These are phyloP conservation scores for Dolichallabes microphthalmus DNA, from an alignment of 2,113 vertebrate species.

Conservation along the genomic window DNA sequence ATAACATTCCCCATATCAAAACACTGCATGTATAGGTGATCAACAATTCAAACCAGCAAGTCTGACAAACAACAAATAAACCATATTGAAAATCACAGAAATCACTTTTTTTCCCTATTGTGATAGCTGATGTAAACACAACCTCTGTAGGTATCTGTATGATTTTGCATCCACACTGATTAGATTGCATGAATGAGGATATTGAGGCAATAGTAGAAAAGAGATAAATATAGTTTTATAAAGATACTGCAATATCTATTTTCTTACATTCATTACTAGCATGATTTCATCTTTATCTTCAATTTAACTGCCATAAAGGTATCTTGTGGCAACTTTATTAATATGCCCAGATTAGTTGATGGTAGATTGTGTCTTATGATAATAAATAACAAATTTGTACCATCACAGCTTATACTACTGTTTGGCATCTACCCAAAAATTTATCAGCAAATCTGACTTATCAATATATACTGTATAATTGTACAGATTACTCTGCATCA, in stretches of 20 bases:
- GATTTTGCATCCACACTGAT: not conserved
- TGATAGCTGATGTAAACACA: too few species aligned
- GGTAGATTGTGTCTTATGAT: not conserved
- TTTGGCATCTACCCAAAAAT: not conserved
- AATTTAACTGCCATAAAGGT: not conserved
- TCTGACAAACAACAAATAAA: too few species aligned
- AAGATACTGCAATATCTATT: not conserved
- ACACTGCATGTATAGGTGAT: too few species aligned
- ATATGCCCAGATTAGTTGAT: not conserved
- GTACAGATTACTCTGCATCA: not conserved
- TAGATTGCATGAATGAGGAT: not conserved
- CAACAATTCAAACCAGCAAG: too few species aligned
- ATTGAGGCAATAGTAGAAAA: not conserved
- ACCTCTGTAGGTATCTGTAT: too few species aligned
- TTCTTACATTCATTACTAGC: not conserved
- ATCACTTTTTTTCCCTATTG: too few species aligned
- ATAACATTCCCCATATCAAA: too few species aligned
- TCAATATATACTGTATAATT: not conserved
- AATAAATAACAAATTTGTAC: not conserved
- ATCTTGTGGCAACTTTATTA: not conserved
- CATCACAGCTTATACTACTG: not conserved
- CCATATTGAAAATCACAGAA: too few species aligned
- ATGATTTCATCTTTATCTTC: not conserved
- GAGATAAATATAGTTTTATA: not conserved
- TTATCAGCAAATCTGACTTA: not conserved